Conservation (phyloP, 64 coral and sea anemone genomes). For the Cladopsammia gracilis region DNA sequence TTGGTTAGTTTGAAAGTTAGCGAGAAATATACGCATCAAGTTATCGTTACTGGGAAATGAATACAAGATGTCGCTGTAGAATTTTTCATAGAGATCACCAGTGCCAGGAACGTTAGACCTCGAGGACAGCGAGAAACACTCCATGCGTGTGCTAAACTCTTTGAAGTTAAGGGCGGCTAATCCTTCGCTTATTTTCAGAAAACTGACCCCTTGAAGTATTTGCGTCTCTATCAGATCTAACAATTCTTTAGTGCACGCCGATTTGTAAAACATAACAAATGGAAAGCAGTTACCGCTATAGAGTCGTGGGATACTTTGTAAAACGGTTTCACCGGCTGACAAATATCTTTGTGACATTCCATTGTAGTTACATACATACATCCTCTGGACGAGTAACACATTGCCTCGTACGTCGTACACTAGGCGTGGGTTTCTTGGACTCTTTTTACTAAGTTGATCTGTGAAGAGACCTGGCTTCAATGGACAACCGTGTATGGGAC, state of each 20-base stretch:
- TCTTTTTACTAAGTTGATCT: background rate
- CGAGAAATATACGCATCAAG: constrained; percentile 70
- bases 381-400: constrained; percentile 34
- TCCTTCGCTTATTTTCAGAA: constrained; percentile 22
- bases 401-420: constrained; percentile 42
- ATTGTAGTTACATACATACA: constrained; percentile 15
- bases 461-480: constrained; percentile 7
- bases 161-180: constrained; percentile 56
- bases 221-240: constrained; percentile 17
- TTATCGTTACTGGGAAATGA: constrained; percentile 72
- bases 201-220: constrained; percentile 40
- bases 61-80: constrained; percentile 49
- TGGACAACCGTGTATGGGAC: background rate
- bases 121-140: background rate
- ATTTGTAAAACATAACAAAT: constrained; percentile 14
- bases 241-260: background rate
- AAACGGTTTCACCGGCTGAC: constrained; percentile 28
- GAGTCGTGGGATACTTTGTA: constrained; percentile 32
- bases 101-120: background rate
- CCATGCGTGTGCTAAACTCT: constrained; percentile 38
- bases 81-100: constrained; percentile 1
- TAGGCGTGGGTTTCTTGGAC: constrained; percentile 46
- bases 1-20: constrained; percentile 42
- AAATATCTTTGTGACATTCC: constrained; percentile 56
- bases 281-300: constrained; percentile 3